phyloP scores from a whole-genome alignment of 2,888 invertebrate species.

The Tetanocera ferruginea region DNA sequence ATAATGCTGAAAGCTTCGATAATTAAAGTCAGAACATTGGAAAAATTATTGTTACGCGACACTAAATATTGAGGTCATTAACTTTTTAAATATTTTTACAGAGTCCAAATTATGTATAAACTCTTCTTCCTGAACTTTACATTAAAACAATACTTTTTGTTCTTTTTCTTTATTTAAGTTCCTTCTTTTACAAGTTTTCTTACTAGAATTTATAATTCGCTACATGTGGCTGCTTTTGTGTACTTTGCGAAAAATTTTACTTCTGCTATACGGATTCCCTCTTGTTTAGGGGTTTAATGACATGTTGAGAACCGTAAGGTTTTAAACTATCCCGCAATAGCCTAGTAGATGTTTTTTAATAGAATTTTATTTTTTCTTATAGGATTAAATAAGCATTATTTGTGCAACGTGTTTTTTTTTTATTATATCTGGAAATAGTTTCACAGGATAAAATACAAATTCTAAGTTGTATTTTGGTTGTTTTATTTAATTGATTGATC shows the following conservation, averaged over 20 bases:
- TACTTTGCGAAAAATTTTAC: constrained; percentile 13
- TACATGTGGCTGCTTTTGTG: constrained; percentile 3
- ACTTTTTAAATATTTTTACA: too few species aligned
- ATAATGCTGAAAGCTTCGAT: too few species aligned
- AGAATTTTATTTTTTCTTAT: constrained; percentile 6
- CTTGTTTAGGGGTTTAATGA: constrained; percentile 25
- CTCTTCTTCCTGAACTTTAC: too few species aligned
- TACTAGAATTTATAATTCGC: constrained; percentile 30
- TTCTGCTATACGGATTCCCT: constrained; percentile 9
- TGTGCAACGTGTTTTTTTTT: not conserved
- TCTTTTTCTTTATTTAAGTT: constrained; percentile 25
- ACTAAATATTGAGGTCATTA: too few species aligned
- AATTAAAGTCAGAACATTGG: too few species aligned
- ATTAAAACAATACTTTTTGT: not conserved
- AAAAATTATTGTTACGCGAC: too few species aligned
- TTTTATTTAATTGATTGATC: not conserved
- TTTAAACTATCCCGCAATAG: not conserved
- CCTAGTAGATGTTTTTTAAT: constrained; percentile 5
- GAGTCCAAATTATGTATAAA: too few species aligned
- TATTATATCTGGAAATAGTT: not conserved
- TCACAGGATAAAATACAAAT: constrained; percentile 14
- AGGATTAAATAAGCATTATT: constrained; percentile 18
- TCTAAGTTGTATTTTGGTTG: not conserved
- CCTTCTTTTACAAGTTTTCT: constrained; percentile 28
- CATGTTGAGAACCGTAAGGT: not conserved